phyloP scores from a whole-genome alignment of 2,113 vertebrate species.

The Pedionomus torquatus region DNA sequence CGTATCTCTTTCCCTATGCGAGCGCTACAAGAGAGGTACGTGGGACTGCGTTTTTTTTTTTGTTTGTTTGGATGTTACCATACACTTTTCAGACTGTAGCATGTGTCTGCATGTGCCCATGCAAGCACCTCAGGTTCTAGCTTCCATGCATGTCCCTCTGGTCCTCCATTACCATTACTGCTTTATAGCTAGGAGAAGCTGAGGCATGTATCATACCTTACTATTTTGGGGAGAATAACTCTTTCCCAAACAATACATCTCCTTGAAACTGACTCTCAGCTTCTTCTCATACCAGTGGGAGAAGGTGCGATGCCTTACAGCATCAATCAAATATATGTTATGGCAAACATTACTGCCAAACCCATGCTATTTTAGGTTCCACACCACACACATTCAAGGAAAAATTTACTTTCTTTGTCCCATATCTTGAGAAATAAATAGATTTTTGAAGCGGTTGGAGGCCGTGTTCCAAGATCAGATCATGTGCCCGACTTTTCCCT shows the following conservation, averaged over 20 bases:
- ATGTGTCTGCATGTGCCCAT: not conserved
- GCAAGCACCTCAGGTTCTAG: not conserved
- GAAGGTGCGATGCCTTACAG: not conserved
- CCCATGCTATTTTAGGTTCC: not conserved
- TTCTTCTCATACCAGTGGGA: not conserved
- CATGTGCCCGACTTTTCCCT: not conserved
- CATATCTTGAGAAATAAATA: not conserved
- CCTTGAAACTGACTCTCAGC: not conserved
- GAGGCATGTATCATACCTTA: not conserved
- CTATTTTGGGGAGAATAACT: not conserved
- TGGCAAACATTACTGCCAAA: not conserved
- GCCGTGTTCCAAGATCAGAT: not conserved
- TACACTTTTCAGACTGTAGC: fast-evolving
- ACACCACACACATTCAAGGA: not conserved
- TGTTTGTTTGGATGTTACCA: not conserved
- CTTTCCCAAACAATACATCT: not conserved
- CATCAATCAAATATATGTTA: not conserved
- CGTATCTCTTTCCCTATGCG: not conserved
- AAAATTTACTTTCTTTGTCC: not conserved
- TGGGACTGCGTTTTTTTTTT: not conserved
- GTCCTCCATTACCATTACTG: not conserved
- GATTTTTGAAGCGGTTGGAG: not conserved
- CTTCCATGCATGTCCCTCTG: not conserved
- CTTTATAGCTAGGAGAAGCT: not conserved
- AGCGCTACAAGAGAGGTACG: not conserved